These are phyloP conservation scores for Leucania comma DNA, from an alignment of 2,888 invertebrate species.

Conservation along the genomic window DNA sequence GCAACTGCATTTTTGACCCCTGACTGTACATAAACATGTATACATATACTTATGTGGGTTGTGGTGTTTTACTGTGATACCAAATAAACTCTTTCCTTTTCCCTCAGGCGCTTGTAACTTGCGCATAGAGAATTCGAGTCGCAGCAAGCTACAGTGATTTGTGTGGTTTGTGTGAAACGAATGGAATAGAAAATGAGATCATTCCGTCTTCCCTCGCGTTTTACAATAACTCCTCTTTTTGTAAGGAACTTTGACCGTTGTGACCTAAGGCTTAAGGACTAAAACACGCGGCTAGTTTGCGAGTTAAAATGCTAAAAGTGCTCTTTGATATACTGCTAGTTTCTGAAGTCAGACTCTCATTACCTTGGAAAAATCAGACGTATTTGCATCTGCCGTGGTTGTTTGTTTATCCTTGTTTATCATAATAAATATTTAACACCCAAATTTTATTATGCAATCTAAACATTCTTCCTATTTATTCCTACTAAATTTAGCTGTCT, in stretches of 20 bases:
- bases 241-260: conserved; percentile 46
- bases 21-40: no score
- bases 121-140: conserved; percentile 40
- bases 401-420: background rate
- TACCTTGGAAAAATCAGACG: conserved; percentile 33
- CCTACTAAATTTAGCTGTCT: no score
- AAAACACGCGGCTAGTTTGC: conserved; percentile 7
- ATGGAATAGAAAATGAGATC: conserved; percentile 85
- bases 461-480: no score
- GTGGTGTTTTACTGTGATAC: background rate
- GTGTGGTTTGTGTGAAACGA: conserved; percentile 80
- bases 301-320: conserved; percentile 28
- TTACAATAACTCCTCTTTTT: conserved; percentile 66
- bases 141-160: conserved; percentile 77
- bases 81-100: conserved; percentile 1
- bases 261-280: conserved; percentile 30
- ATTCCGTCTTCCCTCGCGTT: conserved; percentile 73
- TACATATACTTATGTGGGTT: no score
- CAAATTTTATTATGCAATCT: no score
- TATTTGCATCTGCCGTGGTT: conserved; percentile 21
- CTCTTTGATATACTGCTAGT: conserved; percentile 41
- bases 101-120: conserved; percentile 46
- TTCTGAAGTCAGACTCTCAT: conserved; percentile 42
- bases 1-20: background rate
- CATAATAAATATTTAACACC: background rate